Evolutionary conservation across 1,140 invertebrate genomes (phyloP), one percentile per base, ranked within the genome.

Genomic region (Augochlora pura): DNA sequence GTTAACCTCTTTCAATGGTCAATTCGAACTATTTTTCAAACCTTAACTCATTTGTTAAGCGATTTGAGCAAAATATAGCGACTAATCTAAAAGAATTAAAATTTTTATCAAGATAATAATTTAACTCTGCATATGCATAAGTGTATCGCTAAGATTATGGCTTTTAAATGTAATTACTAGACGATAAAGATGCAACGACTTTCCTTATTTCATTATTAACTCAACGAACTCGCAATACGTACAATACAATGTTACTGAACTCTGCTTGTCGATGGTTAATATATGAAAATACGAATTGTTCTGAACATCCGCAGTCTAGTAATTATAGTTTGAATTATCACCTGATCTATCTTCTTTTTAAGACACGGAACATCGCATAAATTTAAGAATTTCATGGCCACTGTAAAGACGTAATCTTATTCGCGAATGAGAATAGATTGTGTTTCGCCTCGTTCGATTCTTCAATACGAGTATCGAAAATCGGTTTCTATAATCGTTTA

Each of bases 71-170:
- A 57, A n/a, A 27, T 7, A 59, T 60, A 57, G 59, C 14, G 9
- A 27, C 18, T n/a, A 52, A 38, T 60, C 65, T 69, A n/a, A 76
- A 38, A 66, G 21, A 25, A 76, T 76, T 49, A 14, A 12, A 69
- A 39, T 67, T 62, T 46, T 10, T 62, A 69, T 77, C 25, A 27
- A 69, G n/a, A 69, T 68, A 62, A 69, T 21, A 69, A 54, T 77
- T 25, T 21, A 46, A 69, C 46, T n/a, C 14, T 67, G 57, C n/a
- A 23, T 67, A 69, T 69, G 46, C 25, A 38, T 68, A 57, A 66
- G 25, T 54, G 21, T 74, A 25, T 68, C 52, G 4, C 25, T 46
- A 74, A 54, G 27, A 38, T 54, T 14, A 27, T 1, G 23, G 10
- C 27, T 54, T 54, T 27, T 21, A 69, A 23, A 65, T 25, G 23